Conservation (phyloP, 92 coral and sea anemone species). For the Paragorgia papillata region DNA sequence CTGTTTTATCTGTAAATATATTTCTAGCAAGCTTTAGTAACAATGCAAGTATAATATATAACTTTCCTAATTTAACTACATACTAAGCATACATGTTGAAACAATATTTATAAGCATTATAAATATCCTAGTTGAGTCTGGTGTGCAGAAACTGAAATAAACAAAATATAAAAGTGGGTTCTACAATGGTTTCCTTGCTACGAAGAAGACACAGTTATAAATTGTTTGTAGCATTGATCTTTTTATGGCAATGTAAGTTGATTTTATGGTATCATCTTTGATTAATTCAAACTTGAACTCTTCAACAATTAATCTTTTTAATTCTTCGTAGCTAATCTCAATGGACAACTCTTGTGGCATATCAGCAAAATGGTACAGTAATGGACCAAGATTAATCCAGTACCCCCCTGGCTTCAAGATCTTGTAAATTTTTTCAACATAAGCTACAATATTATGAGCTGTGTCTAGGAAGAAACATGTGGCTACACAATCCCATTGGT, state of each 20-base stretch:
- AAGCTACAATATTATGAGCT: constrained; percentile 85
- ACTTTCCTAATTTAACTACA: neutral
- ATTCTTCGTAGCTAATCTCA: constrained; percentile 87
- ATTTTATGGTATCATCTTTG: constrained; percentile 75
- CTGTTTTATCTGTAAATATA: neutral
- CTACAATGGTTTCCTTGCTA: constrained; percentile 72
- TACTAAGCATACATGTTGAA: neutral
- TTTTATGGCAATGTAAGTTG: constrained; percentile 86
- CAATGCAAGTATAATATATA: neutral
- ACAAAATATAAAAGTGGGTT: neutral
- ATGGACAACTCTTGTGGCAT: constrained; percentile 86
- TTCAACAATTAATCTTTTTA: constrained; percentile 69
- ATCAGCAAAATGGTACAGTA: constrained; percentile 91
- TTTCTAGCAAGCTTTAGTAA: neutral
- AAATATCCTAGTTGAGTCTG: too few species aligned
- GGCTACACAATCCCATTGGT: constrained; percentile 87
- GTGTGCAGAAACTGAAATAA: neutral
- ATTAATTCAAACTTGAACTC: constrained; percentile 80
- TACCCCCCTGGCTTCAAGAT: constrained; percentile 93
- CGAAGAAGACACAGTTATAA: constrained; percentile 90
- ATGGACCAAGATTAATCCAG: constrained; percentile 95
- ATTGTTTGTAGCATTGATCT: constrained; percentile 84
- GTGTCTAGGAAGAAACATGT: constrained; percentile 96
- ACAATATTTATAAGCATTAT: too few species aligned
- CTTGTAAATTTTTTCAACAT: constrained; percentile 79